Conservation (phyloP, 1,140 invertebrate species). For the Helicoverpa armigera region DNA sequence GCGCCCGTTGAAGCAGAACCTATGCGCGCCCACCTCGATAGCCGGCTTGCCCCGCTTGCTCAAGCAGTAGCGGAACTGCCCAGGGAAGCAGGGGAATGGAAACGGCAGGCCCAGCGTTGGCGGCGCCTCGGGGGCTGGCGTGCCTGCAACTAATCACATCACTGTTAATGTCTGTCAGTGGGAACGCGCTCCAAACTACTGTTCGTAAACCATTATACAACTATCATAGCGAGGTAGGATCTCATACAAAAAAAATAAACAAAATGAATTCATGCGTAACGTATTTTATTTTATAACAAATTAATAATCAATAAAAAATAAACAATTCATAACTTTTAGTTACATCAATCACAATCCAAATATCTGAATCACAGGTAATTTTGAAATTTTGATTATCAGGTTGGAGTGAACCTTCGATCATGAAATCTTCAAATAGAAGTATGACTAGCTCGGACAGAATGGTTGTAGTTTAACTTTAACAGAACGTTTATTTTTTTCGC, state of each 20-base stretch:
- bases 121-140: conserved; percentile 64
- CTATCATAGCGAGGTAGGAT: too few relatives aligned
- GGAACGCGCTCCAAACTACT: neutral
- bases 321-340: neutral
- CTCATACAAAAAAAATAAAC: too few relatives aligned
- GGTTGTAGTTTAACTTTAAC: conserved; percentile 15
- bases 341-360: neutral
- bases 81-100: conserved; percentile 82
- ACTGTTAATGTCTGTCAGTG: conserved; percentile 11
- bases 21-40: conserved; percentile 81
- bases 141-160: conserved; percentile 76
- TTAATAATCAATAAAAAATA: conserved; percentile 1
- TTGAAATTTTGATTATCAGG: conserved; percentile 5
- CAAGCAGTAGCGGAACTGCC: conserved; percentile 83
- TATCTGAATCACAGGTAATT: neutral
- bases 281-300: too few relatives aligned
- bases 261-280: too few relatives aligned
- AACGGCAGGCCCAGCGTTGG: conserved; percentile 79
- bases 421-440: neutral
- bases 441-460: neutral
- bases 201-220: neutral
- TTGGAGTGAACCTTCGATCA: neutral
- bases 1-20: conserved; percentile 83
- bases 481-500: conserved; percentile 33
- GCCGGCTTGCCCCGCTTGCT: conserved; percentile 83